A percentile compares a stretch with the other conserved stretches of the same genome.
Conservation (phyloP, 2,888 invertebrate species). For the Sesia apiformis region DNA sequence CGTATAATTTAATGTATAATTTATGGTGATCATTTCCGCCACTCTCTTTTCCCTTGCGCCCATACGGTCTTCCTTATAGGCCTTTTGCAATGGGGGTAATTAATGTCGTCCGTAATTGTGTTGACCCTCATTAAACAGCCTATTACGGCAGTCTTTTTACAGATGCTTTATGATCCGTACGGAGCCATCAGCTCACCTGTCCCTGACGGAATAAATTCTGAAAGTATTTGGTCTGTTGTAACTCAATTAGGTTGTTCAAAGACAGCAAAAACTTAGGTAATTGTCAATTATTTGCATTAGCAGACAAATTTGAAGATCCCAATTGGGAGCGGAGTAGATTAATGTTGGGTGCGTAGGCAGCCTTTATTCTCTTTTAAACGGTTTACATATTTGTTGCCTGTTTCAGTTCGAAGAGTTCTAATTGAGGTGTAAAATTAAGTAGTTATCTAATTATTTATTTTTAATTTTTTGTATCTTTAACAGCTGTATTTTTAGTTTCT, state of each 20-base stretch:
- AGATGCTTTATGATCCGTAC: slow-evolving; percentile 30
- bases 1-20: too few relatives aligned
- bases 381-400: too few relatives aligned
- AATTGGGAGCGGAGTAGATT: too few relatives aligned
- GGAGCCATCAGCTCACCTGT: slow-evolving; percentile 3
- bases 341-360: too few relatives aligned
- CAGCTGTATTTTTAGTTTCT: too few relatives aligned
- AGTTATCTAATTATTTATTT: too few relatives aligned
- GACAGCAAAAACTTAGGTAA: background rate
- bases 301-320: background rate
- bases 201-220: background rate
- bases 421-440: too few relatives aligned
- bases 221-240: background rate
- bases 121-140: slow-evolving; percentile 35
- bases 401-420: too few relatives aligned
- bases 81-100: slow-evolving; percentile 22
- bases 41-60: background rate
- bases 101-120: slow-evolving; percentile 38
- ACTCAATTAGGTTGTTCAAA: background rate
- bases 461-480: too few relatives aligned
- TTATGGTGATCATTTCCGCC: background rate
- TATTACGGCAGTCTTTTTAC: slow-evolving; percentile 30
- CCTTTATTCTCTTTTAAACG: too few relatives aligned
- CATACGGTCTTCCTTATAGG: background rate
- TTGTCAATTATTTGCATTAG: background rate